Evolutionary conservation across 2,888 invertebrate species (phyloP), one percentile per base, ranked within the genome.

Genomic region (Nymphalis polychloros): DNA sequence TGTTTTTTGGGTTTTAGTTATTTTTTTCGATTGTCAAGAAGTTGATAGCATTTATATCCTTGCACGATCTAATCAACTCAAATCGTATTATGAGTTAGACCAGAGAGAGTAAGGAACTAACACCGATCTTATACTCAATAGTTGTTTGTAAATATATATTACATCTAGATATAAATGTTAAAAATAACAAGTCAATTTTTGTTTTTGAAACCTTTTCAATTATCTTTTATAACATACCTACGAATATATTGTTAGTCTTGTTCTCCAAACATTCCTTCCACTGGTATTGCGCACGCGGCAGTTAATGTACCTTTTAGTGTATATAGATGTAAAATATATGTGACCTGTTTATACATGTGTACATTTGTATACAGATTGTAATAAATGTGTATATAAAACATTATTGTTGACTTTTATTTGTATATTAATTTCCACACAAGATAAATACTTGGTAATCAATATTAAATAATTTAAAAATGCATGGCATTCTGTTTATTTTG

Each of bases 371-470:
- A 77, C 74, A 85, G 83, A 82, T 67, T 86, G 85, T 88, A 90
- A 90, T 92, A 90, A 92, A 92, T 87, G 87, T 90, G 88, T 90
- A 89, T 83, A 90, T 86, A 88, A 84, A 82, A 67, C 27, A 49
- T 81, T 70, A 78, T 70, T 68, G 71, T 63, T 73, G 53, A 59
- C 64, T 74, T 61, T 70, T 61, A 46, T 68, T 72, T 62, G 16
- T 59, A 3, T 27, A 17, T 27, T 59, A 27, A n/a, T 23, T 63
- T 47, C 49, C 20, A 52, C 35, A 62, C n/a, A 27, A 50, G 1
- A 8, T n/a, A 8, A 17, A 6, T 49, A 4, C 8, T 49, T n/a
- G 8, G 17, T n/a, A 49, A n/a, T 19, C 10, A 13, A 41, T 41
- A 41, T 41, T 1, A 41, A 41, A 41, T 41, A 41, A 2, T 35